Base-by-base conservation (phyloP, 2,888 invertebrate species). In the Cheilosia impressa region DNA sequence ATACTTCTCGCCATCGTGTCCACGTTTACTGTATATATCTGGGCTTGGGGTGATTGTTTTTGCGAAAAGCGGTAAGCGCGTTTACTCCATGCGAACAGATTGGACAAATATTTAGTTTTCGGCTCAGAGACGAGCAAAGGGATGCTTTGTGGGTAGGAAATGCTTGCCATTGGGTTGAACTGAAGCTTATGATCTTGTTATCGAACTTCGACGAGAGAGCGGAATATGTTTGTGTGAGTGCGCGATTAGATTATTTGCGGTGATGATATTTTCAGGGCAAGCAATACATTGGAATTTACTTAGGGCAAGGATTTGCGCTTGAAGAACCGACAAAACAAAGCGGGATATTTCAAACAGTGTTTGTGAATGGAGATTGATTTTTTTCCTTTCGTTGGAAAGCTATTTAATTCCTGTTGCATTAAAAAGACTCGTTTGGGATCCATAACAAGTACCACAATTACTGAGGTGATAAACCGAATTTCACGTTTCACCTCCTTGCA, bases 81-180 rank as follows among this genome's bases (percentile, higher is more conserved):
- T 50, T 63, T 43, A 31, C n/a, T 63, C 9, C 43, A 43, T 41
- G 27, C n/a, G 47, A 55, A 57, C 34, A 47, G 55, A 63, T 57
- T 73, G 57, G 31, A 34, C 24, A 75, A 65, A 75, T 45, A 73
- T 75, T 75, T 63, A 52, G 73, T 19, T 27, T 53, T 63, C 27
- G 53, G 45, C 53, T 55, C 34, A 73, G 55, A 27, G 52, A 41
- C 19, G 2, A 5, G 13, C 19, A n/a, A 3, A 17, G 31, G 6
- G 31, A 7, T 17, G 9, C 41, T 15, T 15, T 15, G 31, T 38
- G 34, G 19, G 24, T 5, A 43, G 15, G 0, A 7, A 47, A 34
- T 63, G 27, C 47, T 5, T 47, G 27, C 62, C 13, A 17, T 19
- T 1, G 7, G 31, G 17, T 13, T 19, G 31, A 19, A 24, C 22